Evolutionary conservation across 2,888 invertebrate genomes (phyloP), one percentile per base, ranked within the genome.

Genomic region (Calliopum simillimum): DNA sequence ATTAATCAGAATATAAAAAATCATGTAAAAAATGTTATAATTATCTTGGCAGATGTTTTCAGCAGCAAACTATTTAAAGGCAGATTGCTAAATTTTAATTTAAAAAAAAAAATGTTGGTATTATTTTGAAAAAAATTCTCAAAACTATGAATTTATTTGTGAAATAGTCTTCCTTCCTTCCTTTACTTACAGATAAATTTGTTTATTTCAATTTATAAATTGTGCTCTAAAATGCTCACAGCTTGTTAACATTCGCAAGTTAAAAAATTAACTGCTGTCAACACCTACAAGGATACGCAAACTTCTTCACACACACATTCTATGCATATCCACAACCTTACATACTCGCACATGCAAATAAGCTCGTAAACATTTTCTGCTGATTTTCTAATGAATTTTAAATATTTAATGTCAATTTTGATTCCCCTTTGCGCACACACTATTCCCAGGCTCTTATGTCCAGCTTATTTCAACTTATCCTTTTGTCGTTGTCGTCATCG

Each of bases 321-420:
- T 44, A 11, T 49, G 49, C 14, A 14, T 5, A 49, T 12, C 12
- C 13, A 5, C 14, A 49, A 49, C 5, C n/a, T 13, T 49, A 33
- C 33, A 33, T 6, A 33, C n/a, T n/a, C 33, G 8, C 4, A 6
- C 33, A 4, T 33, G 5, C 25, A 25, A 25, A 25, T 5, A 25
- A 4, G 8, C 33, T 8, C 8, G 33, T 33, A 8, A 6, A 33
- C 33, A 33, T 3, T 33, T 6, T 33, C 33, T 33, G 33, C 5
- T 33, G n/a, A n/a, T 25, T 25, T 69, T 66, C 68, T 74, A 76
- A 71, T 73, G 66, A 69, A 70, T 73, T 69, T 61, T 72, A 71
- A 73, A 77, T 72, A 73, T 70, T 73, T 74, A 69, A 55, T 70
- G 64, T 69, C 72, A 75, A 73, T 72, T 72, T 72, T 49, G 70